These are phyloP conservation scores for Drosophila malerkotliana DNA, from an alignment of 1,140 invertebrate species.

Conservation along the genomic window DNA sequence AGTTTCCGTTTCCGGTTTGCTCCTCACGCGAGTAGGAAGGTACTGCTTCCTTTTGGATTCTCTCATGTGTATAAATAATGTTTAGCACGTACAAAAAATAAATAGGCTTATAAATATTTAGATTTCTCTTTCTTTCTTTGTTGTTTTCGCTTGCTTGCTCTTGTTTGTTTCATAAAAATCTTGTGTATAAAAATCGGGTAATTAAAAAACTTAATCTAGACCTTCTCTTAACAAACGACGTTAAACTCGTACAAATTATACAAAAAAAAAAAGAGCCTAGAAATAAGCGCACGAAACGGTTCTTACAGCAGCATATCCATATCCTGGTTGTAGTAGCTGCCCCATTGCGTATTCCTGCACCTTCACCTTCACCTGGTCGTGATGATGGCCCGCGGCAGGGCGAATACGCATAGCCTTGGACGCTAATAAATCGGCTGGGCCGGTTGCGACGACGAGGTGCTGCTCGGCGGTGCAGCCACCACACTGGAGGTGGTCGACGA, in stretches of 20 bases:
- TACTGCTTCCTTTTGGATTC: constrained; percentile 26
- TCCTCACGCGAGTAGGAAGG: constrained; percentile 47
- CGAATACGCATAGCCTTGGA: constrained; percentile 75
- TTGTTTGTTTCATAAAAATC: constrained; percentile 43
- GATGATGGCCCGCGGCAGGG: constrained; percentile 68
- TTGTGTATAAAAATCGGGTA: constrained; percentile 77
- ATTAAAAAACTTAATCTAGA: constrained; percentile 66
- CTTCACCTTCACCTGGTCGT: constrained; percentile 53
- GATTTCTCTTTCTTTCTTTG: constrained; percentile 65
- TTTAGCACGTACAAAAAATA: constrained; percentile 74
- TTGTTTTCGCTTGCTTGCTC: constrained; percentile 20
- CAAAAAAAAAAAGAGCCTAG: constrained; percentile 55
- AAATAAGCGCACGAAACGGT: constrained; percentile 63
- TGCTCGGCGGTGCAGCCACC: constrained; percentile 49
- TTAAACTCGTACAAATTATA: constrained; percentile 56
- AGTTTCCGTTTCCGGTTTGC: constrained; percentile 68
- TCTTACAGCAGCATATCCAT: constrained; percentile 32
- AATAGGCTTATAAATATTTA: constrained; percentile 75
- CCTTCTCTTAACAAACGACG: constrained; percentile 40
- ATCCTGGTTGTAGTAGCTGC: constrained; percentile 11
- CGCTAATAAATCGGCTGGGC: constrained; percentile 76
- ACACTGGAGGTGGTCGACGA: constrained; percentile 69
- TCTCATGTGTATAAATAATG: constrained; percentile 70
- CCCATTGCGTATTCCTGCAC: constrained; percentile 36
- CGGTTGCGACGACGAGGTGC: constrained; percentile 45